These are phyloP conservation scores for Xenentodon cancila DNA, from an alignment of 2,797 vertebrate species.

Conservation along the genomic window DNA sequence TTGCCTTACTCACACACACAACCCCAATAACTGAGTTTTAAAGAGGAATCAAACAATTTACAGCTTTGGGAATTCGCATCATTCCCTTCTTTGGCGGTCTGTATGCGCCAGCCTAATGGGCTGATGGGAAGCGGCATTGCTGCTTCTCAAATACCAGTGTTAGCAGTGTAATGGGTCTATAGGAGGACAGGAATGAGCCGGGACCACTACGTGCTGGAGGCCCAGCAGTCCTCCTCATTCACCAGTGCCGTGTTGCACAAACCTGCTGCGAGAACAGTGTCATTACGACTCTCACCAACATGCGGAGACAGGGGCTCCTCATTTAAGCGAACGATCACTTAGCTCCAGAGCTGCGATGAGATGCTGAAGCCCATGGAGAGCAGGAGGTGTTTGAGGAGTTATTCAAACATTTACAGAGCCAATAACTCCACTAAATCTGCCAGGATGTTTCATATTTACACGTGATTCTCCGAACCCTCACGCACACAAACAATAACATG, in stretches of 20 bases:
- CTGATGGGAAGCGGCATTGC: slow-evolving; percentile 85
- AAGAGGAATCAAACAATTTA: slow-evolving; percentile 76
- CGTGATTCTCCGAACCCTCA: slow-evolving; percentile 59
- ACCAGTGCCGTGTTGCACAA: slow-evolving; percentile 87
- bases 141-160: slow-evolving; percentile 89
- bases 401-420: slow-evolving; percentile 97
- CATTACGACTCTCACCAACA: slow-evolving; percentile 91
- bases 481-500: slow-evolving; percentile 59
- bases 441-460: slow-evolving; percentile 86
- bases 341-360: slow-evolving; percentile 91
- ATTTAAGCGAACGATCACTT: slow-evolving; percentile 98
- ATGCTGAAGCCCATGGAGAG: slow-evolving; percentile 90
- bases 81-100: slow-evolving; percentile 81
- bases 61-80: slow-evolving; percentile 87
- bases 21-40: not conserved
- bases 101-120: slow-evolving; percentile 84
- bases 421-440: slow-evolving; percentile 97
- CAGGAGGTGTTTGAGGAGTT: slow-evolving; percentile 94
- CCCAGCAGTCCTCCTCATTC: slow-evolving; percentile 89
- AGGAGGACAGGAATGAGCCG: slow-evolving; percentile 86
- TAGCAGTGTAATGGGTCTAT: slow-evolving; percentile 92
- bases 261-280: slow-evolving; percentile 92
- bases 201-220: slow-evolving; percentile 88
- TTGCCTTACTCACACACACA: not conserved
- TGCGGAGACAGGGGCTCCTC: slow-evolving; percentile 90